A percentile compares a stretch with the other conserved stretches of the same genome.
These are phyloP conservation scores for Doryteuthis pealeii DNA, from an alignment of 1,140 invertebrate genomes.

Conservation along the genomic window DNA sequence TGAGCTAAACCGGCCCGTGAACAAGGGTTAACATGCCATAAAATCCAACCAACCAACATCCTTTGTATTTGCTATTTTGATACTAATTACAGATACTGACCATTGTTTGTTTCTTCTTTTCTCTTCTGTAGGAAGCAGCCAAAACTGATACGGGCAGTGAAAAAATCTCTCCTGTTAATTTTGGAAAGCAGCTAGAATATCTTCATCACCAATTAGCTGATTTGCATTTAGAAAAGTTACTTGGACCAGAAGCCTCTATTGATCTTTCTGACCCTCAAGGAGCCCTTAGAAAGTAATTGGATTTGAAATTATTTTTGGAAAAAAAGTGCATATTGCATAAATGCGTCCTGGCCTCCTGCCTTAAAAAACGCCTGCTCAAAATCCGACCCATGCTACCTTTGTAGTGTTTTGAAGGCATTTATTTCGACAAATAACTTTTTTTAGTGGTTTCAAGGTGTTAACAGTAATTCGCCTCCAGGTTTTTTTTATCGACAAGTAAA, in stretches of 20 bases:
- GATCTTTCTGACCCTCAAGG: constrained; percentile 68
- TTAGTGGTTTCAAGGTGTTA: no score
- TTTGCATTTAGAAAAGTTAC: constrained; percentile 65
- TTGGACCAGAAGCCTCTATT: constrained; percentile 64
- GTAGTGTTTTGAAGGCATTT: background rate
- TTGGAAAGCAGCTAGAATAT: constrained; percentile 63
- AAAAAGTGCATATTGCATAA: background rate
- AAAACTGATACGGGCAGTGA: constrained; percentile 50
- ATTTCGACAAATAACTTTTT: background rate
- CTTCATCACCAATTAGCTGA: constrained; percentile 66
- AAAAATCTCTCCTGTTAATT: constrained; percentile 58
- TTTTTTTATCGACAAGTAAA: no score
- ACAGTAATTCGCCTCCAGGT: no score
- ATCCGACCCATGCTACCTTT: background rate
- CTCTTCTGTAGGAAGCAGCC: constrained; percentile 47
- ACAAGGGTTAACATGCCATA: no score
- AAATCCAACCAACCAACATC: no score
- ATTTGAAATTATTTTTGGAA: background rate
- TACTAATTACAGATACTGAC: no score
- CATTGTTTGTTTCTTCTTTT: no score
- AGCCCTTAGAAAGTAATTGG: constrained; percentile 64
- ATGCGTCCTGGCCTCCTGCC: no score
- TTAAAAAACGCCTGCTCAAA: background rate
- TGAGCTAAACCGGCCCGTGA: no score
- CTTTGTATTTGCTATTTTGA: no score